Evolutionary conservation across 2,888 invertebrate species (phyloP), one percentile per base, ranked within the genome.

Genomic region (Caenorhabditis japonica): DNA sequence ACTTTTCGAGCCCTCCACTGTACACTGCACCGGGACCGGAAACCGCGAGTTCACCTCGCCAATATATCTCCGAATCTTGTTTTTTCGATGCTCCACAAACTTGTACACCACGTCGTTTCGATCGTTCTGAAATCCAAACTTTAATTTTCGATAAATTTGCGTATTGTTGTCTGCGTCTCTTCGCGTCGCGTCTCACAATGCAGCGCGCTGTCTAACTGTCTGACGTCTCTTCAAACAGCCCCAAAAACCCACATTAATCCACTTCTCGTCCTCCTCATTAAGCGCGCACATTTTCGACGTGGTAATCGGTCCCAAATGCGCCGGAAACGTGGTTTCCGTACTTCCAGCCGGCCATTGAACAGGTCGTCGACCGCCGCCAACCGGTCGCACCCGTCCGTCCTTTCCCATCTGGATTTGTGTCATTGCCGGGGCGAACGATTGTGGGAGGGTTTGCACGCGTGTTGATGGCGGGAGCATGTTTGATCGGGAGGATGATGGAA

Each of bases 81-180:
- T 92, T 77, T 94, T 89, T 88, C 96, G 94, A 88, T 96, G 95
- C 89, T 95, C 95, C 89, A 95, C 95, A 89, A 96, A 96, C 89
- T 95, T 94, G 87, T 94, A 94, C 39, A 96, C 94, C 0, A 89
- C 88, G 74, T 90, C 90, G 25, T 88, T 85, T 15, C 81, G 60
- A 21, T 79, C 79, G 34, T 70, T 70, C 75, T 80, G 58, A 8
- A 73, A 55, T 19, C 21, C 4, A n/a, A 21, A 1, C 17, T 10
- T 19, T 61, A 3, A 4, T 12, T n/a, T 3, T 10, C 15, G 17
- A 34, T 30, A 34, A 43, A 52, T n/a, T n/a, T n/a, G n/a, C n/a
- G n/a, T n/a, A n/a, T n/a, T n/a, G n/a, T n/a, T n/a, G n/a, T n/a
- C n/a, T n/a, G n/a, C n/a, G n/a, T n/a, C n/a, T n/a, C n/a, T n/a